Base-by-base conservation (phyloP, 2,113 vertebrate genomes). In the Plecotus auritus region DNA sequence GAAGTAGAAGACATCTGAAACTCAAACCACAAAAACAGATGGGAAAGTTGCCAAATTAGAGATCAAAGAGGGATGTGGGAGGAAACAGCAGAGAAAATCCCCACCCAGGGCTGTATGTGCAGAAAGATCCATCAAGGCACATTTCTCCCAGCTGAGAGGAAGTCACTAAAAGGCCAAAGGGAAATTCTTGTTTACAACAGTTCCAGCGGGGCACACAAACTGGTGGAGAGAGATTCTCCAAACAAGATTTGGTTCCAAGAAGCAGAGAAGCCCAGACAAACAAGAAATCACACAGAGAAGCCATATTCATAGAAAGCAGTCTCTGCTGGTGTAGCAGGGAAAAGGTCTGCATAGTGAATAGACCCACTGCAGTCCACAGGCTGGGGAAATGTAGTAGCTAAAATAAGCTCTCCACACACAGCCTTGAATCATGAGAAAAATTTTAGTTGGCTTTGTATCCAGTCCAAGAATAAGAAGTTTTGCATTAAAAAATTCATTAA, bases 401-500 rank as follows among this genome's bases (percentile, higher is more conserved):
- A 94, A 96, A 92, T 74, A 67, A 67, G 7, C 40, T 37, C 49
- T 23, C 64, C 54, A 23, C 17, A 77, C 12, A 67, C 5, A 90
- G 73, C 5, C 23, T 66, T 91, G 67, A 95, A 67, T 86, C 45
- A 85, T 84, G 61, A 95, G 51, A 54, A 89, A 86, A 92, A 86
- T 45, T 89, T 64, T 54, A 77, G 28, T 16, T 82, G 22, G 20
- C 72, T 67, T 91, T 85, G 14, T 40, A 95, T 47, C 82, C 11
- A 47, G 66, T 2, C 28, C 45, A 90, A 89, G 37, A 81, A 73
- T 83, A 82, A 86, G 8, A 90, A 82, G 8, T 61, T 30, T 9
- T 92, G 16, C 54, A 95, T 89, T 70, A 89, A 83, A 87, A 93
- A 54, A 92, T 37, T 89, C 78, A 93, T n/a, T 56, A 72, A 91